Evolutionary conservation across 2,888 invertebrate genomes (phyloP), one percentile per base, ranked within the genome.

Genomic region (Ormia ochracea): DNA sequence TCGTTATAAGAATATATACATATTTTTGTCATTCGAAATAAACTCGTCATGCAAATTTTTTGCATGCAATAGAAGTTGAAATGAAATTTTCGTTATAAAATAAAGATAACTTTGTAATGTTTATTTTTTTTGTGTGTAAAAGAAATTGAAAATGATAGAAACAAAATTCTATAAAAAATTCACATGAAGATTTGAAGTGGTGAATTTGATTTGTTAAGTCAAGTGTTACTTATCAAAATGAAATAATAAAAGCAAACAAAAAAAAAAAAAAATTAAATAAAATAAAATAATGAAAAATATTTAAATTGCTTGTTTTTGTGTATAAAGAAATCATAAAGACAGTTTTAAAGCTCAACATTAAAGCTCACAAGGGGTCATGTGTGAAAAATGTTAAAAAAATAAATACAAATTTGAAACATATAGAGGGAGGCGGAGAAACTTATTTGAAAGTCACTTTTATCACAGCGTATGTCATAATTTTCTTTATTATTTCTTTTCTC

Each of bases 151-250:
- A 45, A 56, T 50, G 12, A 36, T 50, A n/a, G 12, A 50, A 26
- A n/a, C 26, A 7, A 33, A 65, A 26, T 17, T 5, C n/a, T 50
- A 14, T 41, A 9, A 6, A 45, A 54, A 65, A 63, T 65, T 58
- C 26, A 59, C 58, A 36, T 48, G 41, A 7, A 52, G 21, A 9
- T 52, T 43, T 10, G 17, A 41, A 23, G 38, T 23, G 63, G 45
- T 54, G 59, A 72, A 78, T 72, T 66, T 72, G 43, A 72, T 59
- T 66, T 78, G 72, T 45, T 31, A 59, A 66, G 72, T 78, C 66
- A 78, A 72, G 78, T 59, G 66, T 58, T 66, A 56, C 17, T n/a
- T n/a, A n/a, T n/a, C n/a, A n/a, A n/a, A n/a, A n/a, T n/a, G n/a
- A n/a, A n/a, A n/a, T n/a, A n/a, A n/a, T n/a, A n/a, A 33, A 45